Evolutionary conservation across 1,140 invertebrate genomes (phyloP).

Genomic region (Tenebrio molitor): DNA sequence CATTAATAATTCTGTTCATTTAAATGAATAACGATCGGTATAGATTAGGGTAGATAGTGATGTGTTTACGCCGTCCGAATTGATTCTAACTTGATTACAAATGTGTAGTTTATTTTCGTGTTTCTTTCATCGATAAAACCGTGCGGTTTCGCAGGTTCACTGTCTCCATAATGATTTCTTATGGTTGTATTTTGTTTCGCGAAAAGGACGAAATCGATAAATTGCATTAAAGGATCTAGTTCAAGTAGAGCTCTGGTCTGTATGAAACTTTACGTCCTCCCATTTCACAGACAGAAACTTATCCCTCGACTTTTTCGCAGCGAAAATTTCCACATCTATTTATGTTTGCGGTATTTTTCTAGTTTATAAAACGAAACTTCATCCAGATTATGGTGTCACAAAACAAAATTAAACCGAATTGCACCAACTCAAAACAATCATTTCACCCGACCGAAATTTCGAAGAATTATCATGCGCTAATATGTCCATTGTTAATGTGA

Average conservation of each 20-base stretch:
- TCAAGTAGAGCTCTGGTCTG: slow-evolving; percentile 7
- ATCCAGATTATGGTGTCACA: no score
- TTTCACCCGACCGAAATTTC: neutral
- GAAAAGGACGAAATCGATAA: slow-evolving; percentile 20
- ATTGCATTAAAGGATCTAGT: slow-evolving; percentile 26
- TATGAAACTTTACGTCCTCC: slow-evolving; percentile 8
- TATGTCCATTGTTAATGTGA: slow-evolving; percentile 10
- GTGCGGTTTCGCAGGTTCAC: neutral
- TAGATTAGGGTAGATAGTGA: slow-evolving; percentile 2
- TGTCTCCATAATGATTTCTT: neutral
- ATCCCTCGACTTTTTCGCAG: neutral
- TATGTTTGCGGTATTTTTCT: no score
- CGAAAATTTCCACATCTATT: no score
- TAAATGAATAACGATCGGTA: neutral
- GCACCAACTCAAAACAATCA: neutral
- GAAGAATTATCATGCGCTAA: neutral
- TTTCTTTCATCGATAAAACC: no score
- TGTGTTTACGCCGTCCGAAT: neutral
- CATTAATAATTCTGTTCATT: slow-evolving; percentile 24
- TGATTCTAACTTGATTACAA: no score
- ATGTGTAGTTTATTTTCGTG: neutral
- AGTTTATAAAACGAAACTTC: no score
- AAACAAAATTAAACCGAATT: neutral
- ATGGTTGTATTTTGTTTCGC: slow-evolving; percentile 2
- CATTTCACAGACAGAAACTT: slow-evolving; percentile 6